Percentiles rank a stretch among this genome's conserved stretches.
phyloP scores from a whole-genome alignment of 1,140 invertebrate species.

The Neodiprion virginianus region DNA sequence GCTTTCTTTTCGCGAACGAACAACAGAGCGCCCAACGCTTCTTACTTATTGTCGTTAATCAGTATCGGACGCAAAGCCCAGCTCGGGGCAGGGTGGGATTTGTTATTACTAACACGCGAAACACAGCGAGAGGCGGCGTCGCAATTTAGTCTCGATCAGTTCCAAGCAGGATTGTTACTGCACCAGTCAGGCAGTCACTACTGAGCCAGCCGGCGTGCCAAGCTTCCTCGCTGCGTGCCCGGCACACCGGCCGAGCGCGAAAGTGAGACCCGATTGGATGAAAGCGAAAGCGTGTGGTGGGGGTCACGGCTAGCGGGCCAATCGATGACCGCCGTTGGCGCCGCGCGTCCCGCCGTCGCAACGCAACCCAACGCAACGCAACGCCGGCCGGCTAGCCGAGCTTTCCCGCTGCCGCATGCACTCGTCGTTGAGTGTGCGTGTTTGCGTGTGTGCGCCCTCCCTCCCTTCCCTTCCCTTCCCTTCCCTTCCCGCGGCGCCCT shows the following conservation, averaged over 20 bases:
- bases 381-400: background rate
- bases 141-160: slow-evolving; percentile 2
- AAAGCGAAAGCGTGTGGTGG: slow-evolving; percentile 62
- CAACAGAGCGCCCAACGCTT: background rate
- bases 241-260: slow-evolving; percentile 53
- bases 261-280: slow-evolving; percentile 63
- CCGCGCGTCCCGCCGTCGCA: slow-evolving; percentile 30
- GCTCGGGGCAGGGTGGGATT: no score
- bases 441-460: background rate
- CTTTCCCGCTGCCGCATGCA: background rate
- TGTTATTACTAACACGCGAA: no score
- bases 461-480: background rate
- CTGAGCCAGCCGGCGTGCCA: slow-evolving; percentile 27
- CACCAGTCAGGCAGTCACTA: slow-evolving; percentile 49
- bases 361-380: background rate
- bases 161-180: slow-evolving; percentile 44
- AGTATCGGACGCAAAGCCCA: no score
- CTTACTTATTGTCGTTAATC: no score
- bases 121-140: slow-evolving; percentile 15
- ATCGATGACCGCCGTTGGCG: slow-evolving; percentile 55
- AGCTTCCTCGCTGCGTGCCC: slow-evolving; percentile 41
- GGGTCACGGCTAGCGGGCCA: slow-evolving; percentile 61
- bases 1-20: slow-evolving; percentile 6
- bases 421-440: background rate
- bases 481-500: background rate